Evolutionary conservation across 2,888 invertebrate genomes (phyloP).

Genomic region (Amblyjoppa fuscipennis): DNA sequence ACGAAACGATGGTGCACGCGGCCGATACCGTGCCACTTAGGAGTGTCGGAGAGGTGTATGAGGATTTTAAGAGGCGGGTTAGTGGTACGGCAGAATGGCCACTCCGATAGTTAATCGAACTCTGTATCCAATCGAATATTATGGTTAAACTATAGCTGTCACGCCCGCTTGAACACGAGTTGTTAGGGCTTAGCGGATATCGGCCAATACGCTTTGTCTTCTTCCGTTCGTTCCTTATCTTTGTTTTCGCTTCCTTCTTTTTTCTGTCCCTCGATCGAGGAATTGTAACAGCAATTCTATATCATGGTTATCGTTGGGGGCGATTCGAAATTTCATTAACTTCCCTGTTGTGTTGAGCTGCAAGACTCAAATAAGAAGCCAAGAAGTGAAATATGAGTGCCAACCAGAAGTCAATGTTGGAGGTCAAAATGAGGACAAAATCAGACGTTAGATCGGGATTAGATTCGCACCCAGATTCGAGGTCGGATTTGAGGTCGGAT

Average conservation of each 20-base stretch:
- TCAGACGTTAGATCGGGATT: no score
- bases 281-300: not conserved
- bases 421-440: not conserved
- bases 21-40: slow-evolving; percentile 34
- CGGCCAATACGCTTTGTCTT: slow-evolving; percentile 33
- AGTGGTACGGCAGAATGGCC: slow-evolving; percentile 68
- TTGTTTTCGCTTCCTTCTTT: not conserved
- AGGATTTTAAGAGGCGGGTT: slow-evolving; percentile 72
- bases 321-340: not conserved
- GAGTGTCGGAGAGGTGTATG: slow-evolving; percentile 2
- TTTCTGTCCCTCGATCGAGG: not conserved
- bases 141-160: slow-evolving; percentile 79
- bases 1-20: slow-evolving; percentile 73
- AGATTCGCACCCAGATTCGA: no score
- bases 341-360: not conserved
- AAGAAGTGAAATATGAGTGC: not conserved
- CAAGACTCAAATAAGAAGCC: not conserved
- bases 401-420: not conserved
- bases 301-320: not conserved
- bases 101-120: slow-evolving; percentile 77
- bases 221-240: not conserved
- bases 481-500: no score
- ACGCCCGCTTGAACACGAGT: slow-evolving; percentile 78
- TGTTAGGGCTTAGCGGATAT: slow-evolving; percentile 29
- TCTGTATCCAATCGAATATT: slow-evolving; percentile 80